phyloP scores from a whole-genome alignment of 2,113 vertebrate genomes.

The Siphamia tubifer region DNA sequence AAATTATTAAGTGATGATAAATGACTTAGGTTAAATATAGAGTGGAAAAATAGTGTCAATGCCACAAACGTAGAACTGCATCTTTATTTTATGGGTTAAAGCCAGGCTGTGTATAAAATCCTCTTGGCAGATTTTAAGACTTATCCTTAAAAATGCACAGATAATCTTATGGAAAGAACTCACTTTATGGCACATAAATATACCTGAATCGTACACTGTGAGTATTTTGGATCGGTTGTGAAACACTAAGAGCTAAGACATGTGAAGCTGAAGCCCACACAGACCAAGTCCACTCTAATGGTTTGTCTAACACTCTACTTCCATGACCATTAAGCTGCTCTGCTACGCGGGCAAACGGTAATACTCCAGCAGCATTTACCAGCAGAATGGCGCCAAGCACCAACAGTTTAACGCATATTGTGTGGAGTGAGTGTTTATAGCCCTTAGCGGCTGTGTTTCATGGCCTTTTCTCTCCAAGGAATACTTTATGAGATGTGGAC shows the following conservation, averaged over 20 bases:
- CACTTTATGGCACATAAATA: too few relatives aligned
- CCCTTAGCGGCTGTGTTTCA: constrained; percentile 33
- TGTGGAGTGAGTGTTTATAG: constrained; percentile 38
- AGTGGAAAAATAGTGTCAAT: too few relatives aligned
- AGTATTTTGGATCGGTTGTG: too few relatives aligned
- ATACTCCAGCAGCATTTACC: constrained; percentile 55
- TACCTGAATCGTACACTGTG: too few relatives aligned
- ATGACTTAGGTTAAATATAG: too few relatives aligned
- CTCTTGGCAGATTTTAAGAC: too few relatives aligned
- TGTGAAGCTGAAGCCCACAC: neutral
- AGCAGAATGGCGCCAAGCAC: constrained; percentile 36
- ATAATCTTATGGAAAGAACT: too few relatives aligned
- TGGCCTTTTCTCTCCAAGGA: constrained; percentile 17
- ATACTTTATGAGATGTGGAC: constrained; percentile 26
- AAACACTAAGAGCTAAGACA: neutral
- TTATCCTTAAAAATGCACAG: too few relatives aligned
- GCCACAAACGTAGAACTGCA: too few relatives aligned
- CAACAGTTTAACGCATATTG: constrained; percentile 36
- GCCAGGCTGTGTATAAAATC: too few relatives aligned
- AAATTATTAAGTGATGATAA: too few relatives aligned
- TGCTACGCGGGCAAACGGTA: constrained; percentile 45
- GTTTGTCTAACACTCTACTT: constrained; percentile 59
- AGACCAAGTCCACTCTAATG: constrained; percentile 51
- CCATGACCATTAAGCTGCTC: constrained; percentile 67
- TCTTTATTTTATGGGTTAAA: too few relatives aligned